Percentiles rank a stretch among this genome's conserved stretches.
Conservation (phyloP, 2,797 vertebrate species). For the Diplodus puntazzo region DNA sequence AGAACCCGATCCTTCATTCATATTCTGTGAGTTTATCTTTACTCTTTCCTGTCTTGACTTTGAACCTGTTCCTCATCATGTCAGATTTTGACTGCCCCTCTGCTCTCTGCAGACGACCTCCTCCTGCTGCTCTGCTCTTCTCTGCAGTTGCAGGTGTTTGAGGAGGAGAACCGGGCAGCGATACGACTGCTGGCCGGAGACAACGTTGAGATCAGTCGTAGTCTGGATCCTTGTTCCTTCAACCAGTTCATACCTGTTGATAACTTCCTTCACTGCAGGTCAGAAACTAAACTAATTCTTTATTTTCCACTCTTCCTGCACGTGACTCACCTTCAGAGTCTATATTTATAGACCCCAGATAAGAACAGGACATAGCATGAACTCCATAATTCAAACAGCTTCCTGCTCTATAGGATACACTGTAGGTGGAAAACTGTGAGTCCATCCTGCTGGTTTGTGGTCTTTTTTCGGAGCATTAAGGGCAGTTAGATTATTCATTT, state of each 20-base stretch:
- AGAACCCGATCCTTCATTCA: conserved; percentile 83
- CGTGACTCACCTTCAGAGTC: conserved; percentile 1
- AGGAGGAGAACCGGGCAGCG: conserved; percentile 81
- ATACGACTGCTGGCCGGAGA: conserved; percentile 83
- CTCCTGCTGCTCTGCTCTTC: conserved; percentile 86
- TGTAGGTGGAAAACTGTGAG: conserved; percentile 34
- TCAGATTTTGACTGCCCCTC: background rate
- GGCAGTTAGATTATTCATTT: conserved; percentile 45
- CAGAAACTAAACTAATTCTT: conserved; percentile 20
- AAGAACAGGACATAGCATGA: conserved; percentile 13
- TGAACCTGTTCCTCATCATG: background rate
- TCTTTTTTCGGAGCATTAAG: conserved; percentile 55
- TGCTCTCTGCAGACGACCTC: conserved; percentile 80
- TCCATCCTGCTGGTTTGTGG: conserved; percentile 51
- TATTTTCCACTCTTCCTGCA: background rate
- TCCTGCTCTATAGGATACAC: conserved; percentile 36
- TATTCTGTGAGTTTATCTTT: conserved; percentile 81
- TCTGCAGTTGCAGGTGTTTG: conserved; percentile 87
- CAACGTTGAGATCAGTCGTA: conserved; percentile 83
- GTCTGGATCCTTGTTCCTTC: conserved; percentile 79
- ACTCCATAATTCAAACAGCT: conserved; percentile 16
- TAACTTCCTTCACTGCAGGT: conserved; percentile 85
- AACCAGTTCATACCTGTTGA: conserved; percentile 81
- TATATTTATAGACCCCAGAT: background rate
- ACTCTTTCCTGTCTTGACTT: background rate